Base-by-base conservation (phyloP, 2,888 invertebrate species). In the Elegia similella region DNA sequence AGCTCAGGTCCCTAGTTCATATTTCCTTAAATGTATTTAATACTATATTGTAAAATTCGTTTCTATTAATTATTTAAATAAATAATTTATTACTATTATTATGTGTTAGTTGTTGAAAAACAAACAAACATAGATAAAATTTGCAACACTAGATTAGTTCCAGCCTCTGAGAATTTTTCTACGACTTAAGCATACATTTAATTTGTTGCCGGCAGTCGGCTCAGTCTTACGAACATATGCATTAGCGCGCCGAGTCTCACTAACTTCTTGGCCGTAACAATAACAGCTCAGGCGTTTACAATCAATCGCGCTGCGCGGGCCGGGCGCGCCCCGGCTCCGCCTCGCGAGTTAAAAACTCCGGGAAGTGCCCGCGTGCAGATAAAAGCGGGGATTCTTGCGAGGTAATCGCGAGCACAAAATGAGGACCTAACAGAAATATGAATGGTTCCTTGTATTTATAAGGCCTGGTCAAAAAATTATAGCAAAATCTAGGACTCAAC, bases 271-370 rank as follows among this genome's bases (percentile, higher is more conserved):
- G 13, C 42, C 53, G 42, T 30, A 53, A 34, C n/a, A n/a, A n/a
- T 38, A 12, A 50, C 8, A 17, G 50, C 32, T 10, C 16, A 17
- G 32, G 32, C 34, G 15, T n/a, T 46, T 46, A 10, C 17, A 50
- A 50, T 50, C 50, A 50, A 50, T 50, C 50, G 50, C 34, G 7
- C 32, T 7, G 48, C 7, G 10, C 32, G 8, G 32, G 1, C 38
- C n/a, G 38, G 12, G 12, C 38, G 38, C 38, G 38, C 38, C 38
- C n/a, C 38, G 38, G 38, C 38, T n/a, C n/a, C 38, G 48, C 48
- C 50, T 50, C 48, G 50, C 32, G 34, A 50, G 34, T 50, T 50
- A 55, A 44, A 50, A 55, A 55, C 34, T 55, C 44, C 44, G 32
- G 16, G 44, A 55, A 44, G 54, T 55, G 44, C 44, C 43, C 54